Conservation (phyloP, 2,797 vertebrate species). For the Sebastes melanostomus region DNA sequence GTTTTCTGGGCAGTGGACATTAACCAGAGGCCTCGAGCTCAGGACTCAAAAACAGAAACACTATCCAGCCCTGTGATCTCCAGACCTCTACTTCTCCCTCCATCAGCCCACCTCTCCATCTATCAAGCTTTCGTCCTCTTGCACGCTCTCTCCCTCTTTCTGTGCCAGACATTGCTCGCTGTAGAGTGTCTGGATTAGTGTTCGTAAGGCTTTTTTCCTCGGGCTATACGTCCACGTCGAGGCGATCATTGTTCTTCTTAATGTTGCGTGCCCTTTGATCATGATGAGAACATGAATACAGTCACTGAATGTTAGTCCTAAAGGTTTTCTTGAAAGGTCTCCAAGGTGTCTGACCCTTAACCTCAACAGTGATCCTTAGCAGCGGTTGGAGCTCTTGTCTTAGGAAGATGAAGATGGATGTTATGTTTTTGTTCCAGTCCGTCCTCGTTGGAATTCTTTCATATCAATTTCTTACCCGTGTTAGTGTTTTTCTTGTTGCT, state of each 20-base stretch:
- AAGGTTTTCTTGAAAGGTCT: constrained; percentile 11
- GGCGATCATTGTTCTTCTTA: constrained; percentile 6
- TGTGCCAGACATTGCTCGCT: constrained; percentile 47
- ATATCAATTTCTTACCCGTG: constrained; percentile 12
- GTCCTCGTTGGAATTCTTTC: constrained; percentile 18
- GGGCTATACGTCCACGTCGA: not conserved
- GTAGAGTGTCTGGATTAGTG: constrained; percentile 25
- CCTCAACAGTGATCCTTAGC: constrained; percentile 26
- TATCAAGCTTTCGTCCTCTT: constrained; percentile 52
- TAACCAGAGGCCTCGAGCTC: constrained; percentile 69
- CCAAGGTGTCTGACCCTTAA: constrained; percentile 12
- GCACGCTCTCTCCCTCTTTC: constrained; percentile 27
- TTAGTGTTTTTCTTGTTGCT: constrained; percentile 30
- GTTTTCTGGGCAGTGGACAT: constrained; percentile 63
- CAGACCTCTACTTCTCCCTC: constrained; percentile 65
- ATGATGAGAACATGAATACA: not conserved
- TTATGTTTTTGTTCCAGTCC: constrained; percentile 46
- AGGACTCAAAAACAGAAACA: constrained; percentile 66
- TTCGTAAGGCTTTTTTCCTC: constrained; percentile 21
- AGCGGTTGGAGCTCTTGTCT: not conserved
- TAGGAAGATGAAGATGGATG: constrained; percentile 55
- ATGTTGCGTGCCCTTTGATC: constrained; percentile 2
- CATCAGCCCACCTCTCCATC: constrained; percentile 66
- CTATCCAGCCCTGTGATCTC: constrained; percentile 70
- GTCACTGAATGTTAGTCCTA: not conserved